Evolutionary conservation across 2,113 vertebrate species (phyloP), one percentile per base, ranked within the genome.

Genomic region (Ifrita kowaldi): DNA sequence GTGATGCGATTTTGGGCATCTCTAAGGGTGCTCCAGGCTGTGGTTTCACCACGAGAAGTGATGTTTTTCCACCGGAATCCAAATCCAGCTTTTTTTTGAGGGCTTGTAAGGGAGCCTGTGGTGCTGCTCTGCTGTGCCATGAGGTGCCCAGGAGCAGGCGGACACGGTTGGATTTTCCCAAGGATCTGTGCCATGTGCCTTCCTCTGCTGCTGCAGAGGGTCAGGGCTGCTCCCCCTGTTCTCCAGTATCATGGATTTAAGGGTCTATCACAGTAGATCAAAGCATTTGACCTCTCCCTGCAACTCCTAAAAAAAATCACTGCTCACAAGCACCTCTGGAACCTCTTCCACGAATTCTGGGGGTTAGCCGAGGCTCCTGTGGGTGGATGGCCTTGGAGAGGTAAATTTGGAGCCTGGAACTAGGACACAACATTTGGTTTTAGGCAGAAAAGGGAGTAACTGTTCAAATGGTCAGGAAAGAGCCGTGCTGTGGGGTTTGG

Each of bases 401-500:
- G 21, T 17, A 10, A 28, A 52, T 71, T 6, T 39, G 65, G 41
- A 88, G 39, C 20, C 47, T 33, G 37, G 35, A 50, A 35, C 37
- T 27, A 11, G 7, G 15, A 41, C 2, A 19, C 18, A 39, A 26
- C 11, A 1, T 37, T 35, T 50, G 6, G 2, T 46, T 59, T 70
- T 8, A 42, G 60, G 27, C 26, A 84, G 35, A 70, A 71, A 62
- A 62, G 15, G 11, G 3, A 68, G 6, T 3, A 46, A 15, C 8
- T 46, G 20, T 6, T 65, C 41, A 75, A 70, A 22, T 26, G 24
- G 9, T 7, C 26, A 30, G 49, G 57, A 56, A 42, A 41, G 28
- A 80, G 39, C 26, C 1, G 0, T 57, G n/a, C 33, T 8, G 1
- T 0, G 2, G 42, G 6, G 18, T 37, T 77, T 0, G 1, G 46